Percentiles rank a stretch among this genome's conserved stretches.
Conservation (phyloP, 2,113 vertebrate genomes). For the Pollachius pollachius region DNA sequence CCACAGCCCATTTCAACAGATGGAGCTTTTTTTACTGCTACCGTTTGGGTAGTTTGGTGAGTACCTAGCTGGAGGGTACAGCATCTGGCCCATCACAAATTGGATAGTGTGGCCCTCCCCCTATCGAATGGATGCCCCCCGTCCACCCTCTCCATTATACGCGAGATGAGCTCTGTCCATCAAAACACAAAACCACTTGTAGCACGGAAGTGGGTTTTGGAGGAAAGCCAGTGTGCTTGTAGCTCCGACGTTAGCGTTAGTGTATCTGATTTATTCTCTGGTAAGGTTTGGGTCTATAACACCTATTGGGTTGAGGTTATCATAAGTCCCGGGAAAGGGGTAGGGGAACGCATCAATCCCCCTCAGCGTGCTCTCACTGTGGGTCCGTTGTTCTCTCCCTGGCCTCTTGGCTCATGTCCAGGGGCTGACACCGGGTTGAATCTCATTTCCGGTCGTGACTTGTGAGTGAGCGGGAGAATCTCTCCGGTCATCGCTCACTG, state of each 20-base stretch:
- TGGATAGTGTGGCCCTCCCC: slow-evolving; percentile 41
- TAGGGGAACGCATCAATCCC: slow-evolving; percentile 15
- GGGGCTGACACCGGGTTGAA: slow-evolving; percentile 63
- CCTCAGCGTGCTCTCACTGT: neutral
- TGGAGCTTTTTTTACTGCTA: slow-evolving; percentile 70
- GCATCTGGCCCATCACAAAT: slow-evolving; percentile 74
- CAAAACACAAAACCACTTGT: slow-evolving; percentile 10
- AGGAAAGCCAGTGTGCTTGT: neutral
- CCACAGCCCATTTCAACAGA: slow-evolving; percentile 67
- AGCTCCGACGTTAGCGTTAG: neutral
- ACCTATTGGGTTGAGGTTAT: slow-evolving; percentile 6
- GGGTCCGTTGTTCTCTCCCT: neutral
- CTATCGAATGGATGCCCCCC: neutral
- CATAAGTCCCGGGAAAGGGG: slow-evolving; percentile 1
- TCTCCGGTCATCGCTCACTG: slow-evolving; percentile 39
- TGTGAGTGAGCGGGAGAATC: slow-evolving; percentile 39
- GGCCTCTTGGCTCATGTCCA: slow-evolving; percentile 25
- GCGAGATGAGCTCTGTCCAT: slow-evolving; percentile 26
- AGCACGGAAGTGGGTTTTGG: slow-evolving; percentile 5
- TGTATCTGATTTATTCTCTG: slow-evolving; percentile 26
- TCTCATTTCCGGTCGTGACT: slow-evolving; percentile 68
- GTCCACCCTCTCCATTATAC: slow-evolving; percentile 19
- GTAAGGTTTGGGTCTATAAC: slow-evolving; percentile 34
- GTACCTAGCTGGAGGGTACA: slow-evolving; percentile 67
- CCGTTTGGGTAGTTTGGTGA: slow-evolving; percentile 61